Evolutionary conservation across 2,113 vertebrate species (phyloP), one percentile per base, ranked within the genome.

Genomic region (Larimichthys polyactis): DNA sequence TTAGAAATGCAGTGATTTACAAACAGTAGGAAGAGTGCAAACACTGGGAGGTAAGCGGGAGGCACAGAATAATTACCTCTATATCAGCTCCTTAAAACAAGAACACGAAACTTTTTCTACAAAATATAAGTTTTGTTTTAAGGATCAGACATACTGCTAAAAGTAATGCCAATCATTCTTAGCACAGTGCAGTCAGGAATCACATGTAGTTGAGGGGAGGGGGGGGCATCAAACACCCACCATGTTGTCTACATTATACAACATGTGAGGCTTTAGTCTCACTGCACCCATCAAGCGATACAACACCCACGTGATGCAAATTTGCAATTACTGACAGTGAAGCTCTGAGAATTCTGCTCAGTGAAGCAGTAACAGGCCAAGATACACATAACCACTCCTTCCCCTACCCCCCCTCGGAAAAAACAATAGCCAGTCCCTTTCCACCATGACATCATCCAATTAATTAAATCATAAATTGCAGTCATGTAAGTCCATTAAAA

Each of bases 21-120:
- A 87, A 90, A 88, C 65, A 71, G 58, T 63, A 72, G 51, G 77
- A 64, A 87, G 73, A 87, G 78, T 85, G 84, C 75, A 86, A 89
- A 89, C 79, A 78, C 86, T 59, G 36, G 40, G 59, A 78, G 46
- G 40, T 10, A n/a, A 63, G 55, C 15, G 63, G 20, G 43, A 54
- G 60, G 43, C n/a, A 51, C 27, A 20, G 44, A 59, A n/a, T 27
- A 58, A 63, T n/a, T 43, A 58, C 58, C 57, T 64, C 65, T 48
- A 62, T 20, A 70, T 78, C 59, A 69, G 58, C 60, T 84, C 66
- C 79, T 77, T 81, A 60, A 84, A 79, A 83, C 52, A 82, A 78
- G 0, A 74, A 48, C 24, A 67, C 11, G 60, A 46, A 11, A 62
- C 12, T 54, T 48, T 71, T 49, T 81, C 87, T 78, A 86, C 74